Base-by-base conservation (phyloP, 2,797 vertebrate genomes). In the Gymnoscopelus microlampas region DNA sequence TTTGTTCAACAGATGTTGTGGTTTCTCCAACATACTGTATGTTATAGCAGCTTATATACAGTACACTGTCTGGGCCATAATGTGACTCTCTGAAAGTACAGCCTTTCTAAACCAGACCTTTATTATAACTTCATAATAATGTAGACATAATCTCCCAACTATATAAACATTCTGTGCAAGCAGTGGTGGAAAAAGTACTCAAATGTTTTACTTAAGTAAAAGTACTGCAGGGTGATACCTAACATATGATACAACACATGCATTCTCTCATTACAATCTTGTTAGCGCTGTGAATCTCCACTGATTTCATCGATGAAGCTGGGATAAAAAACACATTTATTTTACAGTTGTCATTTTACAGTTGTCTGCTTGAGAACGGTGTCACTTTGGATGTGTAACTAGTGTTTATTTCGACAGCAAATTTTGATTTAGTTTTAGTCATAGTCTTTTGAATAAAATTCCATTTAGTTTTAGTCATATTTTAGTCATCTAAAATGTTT, bases 231-330 rank as follows among this genome's bases (percentile, higher is more conserved):
- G 26, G 26, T 29, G 26, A 29, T 29, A 4, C 26, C 26, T 29
- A 29, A 29, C 26, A 80, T 15, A 83, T 77, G 66, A 73, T 81
- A 81, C 50, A 74, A 70, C 68, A 74, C 60, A 77, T 81, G 78
- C 82, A 77, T 66, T 77, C 74, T 74, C 63, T 79, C 80, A 85
- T 86, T 81, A 79, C 32, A 60, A 79, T 49, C 0, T 54, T 77
- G 72, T 83, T 29, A 29, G 72, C 76, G 77, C 44, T 78, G 54
- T 32, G 49, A 6, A 11, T 81, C 76, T 78, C 79, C 60, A 19
- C 72, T 63, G 76, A 69, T 77, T 68, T n/a, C 19, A 80, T 4
- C 2, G 26, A 29, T 29, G 26, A 29, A 29, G 26, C 26, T 19
- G 19, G 19, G 19, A 19, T 19, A 19, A 19, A 19, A 19, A 19